Evolutionary conservation across 2,888 invertebrate species (phyloP).

Genomic region (Rhingia campestris): DNA sequence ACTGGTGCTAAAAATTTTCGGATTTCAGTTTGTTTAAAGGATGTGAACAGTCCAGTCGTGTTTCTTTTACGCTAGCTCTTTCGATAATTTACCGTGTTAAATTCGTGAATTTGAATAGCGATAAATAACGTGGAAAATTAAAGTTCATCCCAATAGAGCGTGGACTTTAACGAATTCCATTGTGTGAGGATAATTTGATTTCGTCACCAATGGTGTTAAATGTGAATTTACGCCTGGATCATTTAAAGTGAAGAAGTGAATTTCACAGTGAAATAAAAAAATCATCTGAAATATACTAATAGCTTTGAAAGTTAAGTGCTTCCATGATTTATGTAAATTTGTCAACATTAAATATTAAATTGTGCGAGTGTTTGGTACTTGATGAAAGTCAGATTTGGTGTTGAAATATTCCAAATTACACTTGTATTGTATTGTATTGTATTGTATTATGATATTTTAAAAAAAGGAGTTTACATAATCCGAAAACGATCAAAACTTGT

Average conservation of each 20-base stretch:
- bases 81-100: background rate
- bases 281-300: background rate
- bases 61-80: background rate
- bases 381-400: background rate
- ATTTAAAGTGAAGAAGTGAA: background rate
- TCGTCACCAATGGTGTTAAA: constrained; percentile 13
- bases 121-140: background rate
- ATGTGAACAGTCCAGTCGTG: constrained; percentile 50
- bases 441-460: background rate
- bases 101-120: background rate
- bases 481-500: background rate
- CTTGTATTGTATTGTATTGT: background rate
- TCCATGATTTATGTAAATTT: constrained; percentile 6
- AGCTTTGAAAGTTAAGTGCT: background rate
- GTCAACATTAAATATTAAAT: constrained; percentile 1
- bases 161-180: background rate
- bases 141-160: background rate
- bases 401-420: background rate
- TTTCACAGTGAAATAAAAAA: constrained; percentile 1
- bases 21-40: constrained; percentile 40
- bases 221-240: constrained; percentile 7
- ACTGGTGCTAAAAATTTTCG: background rate
- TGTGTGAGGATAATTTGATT: constrained; percentile 6
- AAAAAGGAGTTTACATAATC: background rate
- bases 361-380: background rate